phyloP scores from a whole-genome alignment of 2,888 invertebrate species.

The Asteroscopus sphinx region DNA sequence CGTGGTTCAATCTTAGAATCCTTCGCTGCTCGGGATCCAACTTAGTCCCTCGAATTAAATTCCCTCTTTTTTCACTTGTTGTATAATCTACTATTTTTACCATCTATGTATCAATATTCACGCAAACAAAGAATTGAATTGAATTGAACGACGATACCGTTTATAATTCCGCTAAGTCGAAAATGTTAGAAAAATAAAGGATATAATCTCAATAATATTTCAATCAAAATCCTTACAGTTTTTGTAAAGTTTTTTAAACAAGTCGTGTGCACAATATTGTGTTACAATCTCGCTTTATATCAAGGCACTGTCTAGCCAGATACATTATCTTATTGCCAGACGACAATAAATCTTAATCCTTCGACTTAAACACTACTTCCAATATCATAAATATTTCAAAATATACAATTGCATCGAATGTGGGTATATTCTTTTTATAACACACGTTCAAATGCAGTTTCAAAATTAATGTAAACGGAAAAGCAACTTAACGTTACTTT shows the following conservation, averaged over 20 bases:
- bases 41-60: no score
- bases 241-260: constrained; percentile 72
- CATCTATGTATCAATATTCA: no score
- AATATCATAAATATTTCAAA: constrained; percentile 40
- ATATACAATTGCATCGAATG: constrained; percentile 62
- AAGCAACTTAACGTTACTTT: constrained; percentile 23
- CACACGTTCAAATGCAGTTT: constrained; percentile 33
- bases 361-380: constrained; percentile 29
- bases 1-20: no score
- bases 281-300: constrained; percentile 72
- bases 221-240: constrained; percentile 73
- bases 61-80: no score
- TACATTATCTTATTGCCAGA: constrained; percentile 30
- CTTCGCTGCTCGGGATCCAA: no score
- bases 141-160: not conserved
- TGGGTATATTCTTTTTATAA: constrained; percentile 50
- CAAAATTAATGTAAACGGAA: constrained; percentile 20
- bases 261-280: constrained; percentile 81
- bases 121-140: no score
- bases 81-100: no score
- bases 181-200: constrained; percentile 8
- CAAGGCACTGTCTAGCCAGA: constrained; percentile 39
- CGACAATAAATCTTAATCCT: constrained; percentile 47
- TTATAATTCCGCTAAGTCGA: not conserved
- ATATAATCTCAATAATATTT: constrained; percentile 59